These are phyloP conservation scores for Grus americana DNA, from an alignment of 2,113 vertebrate genomes.

Conservation along the genomic window DNA sequence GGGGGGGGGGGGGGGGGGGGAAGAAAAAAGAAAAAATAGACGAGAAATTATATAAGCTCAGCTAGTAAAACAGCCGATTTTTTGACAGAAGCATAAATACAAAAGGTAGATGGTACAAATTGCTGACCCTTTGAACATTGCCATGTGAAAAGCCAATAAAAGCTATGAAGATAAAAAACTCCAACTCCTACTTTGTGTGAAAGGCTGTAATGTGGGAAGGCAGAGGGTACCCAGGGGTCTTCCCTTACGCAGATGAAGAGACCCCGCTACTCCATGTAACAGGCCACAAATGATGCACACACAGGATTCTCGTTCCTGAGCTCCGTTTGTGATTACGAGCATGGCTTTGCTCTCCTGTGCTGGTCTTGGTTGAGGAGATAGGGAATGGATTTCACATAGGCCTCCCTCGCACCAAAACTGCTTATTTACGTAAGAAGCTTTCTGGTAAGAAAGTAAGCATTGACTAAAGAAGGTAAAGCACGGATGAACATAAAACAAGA, in stretches of 20 bases:
- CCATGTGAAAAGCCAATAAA: background rate
- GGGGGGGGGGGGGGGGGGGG: rapidly evolving
- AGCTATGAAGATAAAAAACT: background rate
- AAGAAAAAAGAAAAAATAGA: no score
- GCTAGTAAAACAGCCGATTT: background rate
- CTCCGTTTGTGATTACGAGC: background rate
- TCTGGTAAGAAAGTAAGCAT: background rate
- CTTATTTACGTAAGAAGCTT: background rate
- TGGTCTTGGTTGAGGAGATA: background rate
- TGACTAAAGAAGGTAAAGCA: background rate
- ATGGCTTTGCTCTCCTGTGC: background rate
- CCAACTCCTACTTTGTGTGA: background rate
- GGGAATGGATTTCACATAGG: background rate
- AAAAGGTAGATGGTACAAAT: background rate
- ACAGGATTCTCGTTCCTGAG: background rate
- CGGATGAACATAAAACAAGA: background rate
- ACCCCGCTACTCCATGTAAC: background rate
- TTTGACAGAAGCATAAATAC: background rate
- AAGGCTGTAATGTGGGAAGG: background rate
- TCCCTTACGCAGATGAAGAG: background rate
- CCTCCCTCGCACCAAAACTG: background rate
- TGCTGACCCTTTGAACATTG: background rate
- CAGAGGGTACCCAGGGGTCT: background rate
- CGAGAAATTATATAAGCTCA: background rate
- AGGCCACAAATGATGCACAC: background rate